Conservation (phyloP, 2,888 invertebrate genomes). For the Penaeus monodon region DNA sequence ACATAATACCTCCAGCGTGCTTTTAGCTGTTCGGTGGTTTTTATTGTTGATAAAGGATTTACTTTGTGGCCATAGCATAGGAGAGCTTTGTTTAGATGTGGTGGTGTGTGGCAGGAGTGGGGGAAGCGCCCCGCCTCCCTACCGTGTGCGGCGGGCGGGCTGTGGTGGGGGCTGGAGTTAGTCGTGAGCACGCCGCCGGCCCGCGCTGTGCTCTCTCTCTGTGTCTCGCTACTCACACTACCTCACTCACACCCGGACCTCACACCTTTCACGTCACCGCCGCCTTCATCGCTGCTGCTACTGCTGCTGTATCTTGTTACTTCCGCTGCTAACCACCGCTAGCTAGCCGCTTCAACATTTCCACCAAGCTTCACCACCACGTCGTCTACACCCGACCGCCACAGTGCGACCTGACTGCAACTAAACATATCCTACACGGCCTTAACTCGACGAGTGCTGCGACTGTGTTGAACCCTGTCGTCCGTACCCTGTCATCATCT, state of each 20-base stretch:
- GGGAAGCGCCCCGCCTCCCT: constrained; percentile 41
- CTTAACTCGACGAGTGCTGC: constrained; percentile 37
- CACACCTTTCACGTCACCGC: constrained; percentile 46
- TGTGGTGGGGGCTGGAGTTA: constrained; percentile 54
- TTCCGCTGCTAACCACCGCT: constrained; percentile 29
- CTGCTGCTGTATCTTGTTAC: constrained; percentile 30
- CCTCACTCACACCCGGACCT: constrained; percentile 61
- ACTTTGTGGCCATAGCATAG: too few species aligned
- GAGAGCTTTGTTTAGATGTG: constrained; percentile 10
- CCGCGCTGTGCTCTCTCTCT: constrained; percentile 60
- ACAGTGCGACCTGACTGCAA: constrained; percentile 55
- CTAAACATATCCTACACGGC: constrained; percentile 54
- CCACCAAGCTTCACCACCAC: constrained; percentile 34
- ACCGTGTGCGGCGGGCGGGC: constrained; percentile 49
- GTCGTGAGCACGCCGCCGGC: constrained; percentile 60
- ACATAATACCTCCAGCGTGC: not conserved
- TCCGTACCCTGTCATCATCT: constrained; percentile 36
- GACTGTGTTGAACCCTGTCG: constrained; percentile 40
- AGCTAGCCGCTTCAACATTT: constrained; percentile 15
- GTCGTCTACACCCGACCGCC: constrained; percentile 10
- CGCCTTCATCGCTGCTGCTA: constrained; percentile 45
- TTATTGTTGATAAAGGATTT: constrained; percentile 1
- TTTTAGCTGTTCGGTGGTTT: not conserved
- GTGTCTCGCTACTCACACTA: constrained; percentile 60
- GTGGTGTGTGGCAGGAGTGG: constrained; percentile 32